Percentiles rank a stretch among this genome's conserved stretches.
Evolutionary conservation across 2,113 vertebrate species (phyloP).

Genomic region (Pycnonotus jocosus): DNA sequence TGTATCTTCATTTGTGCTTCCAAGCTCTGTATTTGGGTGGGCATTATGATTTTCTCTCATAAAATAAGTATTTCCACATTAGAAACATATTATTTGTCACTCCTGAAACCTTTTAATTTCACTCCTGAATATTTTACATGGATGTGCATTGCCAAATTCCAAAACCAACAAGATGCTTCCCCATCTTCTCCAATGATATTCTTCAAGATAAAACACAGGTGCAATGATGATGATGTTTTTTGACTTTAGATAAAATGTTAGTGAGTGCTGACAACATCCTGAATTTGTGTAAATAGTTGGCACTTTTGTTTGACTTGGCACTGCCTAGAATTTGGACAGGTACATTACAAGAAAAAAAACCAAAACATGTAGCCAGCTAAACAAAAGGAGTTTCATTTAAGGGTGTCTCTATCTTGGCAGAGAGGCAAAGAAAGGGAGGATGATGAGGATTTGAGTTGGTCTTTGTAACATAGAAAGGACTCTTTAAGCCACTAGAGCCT

Average conservation of each 20-base stretch:
- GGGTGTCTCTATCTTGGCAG: not conserved
- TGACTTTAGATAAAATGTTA: not conserved
- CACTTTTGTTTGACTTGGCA: not conserved
- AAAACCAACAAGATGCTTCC: not conserved
- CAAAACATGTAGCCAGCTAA: accelerated
- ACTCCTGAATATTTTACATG: not conserved
- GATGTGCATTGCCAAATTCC: not conserved
- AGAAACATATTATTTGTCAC: not conserved
- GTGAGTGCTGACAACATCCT: not conserved
- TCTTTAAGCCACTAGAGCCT: not conserved
- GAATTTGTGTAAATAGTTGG: not conserved
- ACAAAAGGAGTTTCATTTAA: not conserved
- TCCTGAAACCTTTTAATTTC: not conserved
- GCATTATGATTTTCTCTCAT: not conserved
- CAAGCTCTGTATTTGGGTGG: not conserved
- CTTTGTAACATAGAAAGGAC: not conserved
- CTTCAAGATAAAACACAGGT: not conserved
- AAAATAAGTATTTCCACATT: not conserved
- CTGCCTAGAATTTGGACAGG: not conserved
- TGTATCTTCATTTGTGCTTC: not conserved
- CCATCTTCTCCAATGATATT: not conserved
- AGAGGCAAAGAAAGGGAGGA: not conserved
- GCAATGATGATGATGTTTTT: not conserved
- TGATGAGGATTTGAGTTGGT: not conserved
- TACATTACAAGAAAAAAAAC: not conserved